Evolutionary conservation across 2,888 invertebrate genomes (phyloP).

Genomic region (Ditula angustiorana): DNA sequence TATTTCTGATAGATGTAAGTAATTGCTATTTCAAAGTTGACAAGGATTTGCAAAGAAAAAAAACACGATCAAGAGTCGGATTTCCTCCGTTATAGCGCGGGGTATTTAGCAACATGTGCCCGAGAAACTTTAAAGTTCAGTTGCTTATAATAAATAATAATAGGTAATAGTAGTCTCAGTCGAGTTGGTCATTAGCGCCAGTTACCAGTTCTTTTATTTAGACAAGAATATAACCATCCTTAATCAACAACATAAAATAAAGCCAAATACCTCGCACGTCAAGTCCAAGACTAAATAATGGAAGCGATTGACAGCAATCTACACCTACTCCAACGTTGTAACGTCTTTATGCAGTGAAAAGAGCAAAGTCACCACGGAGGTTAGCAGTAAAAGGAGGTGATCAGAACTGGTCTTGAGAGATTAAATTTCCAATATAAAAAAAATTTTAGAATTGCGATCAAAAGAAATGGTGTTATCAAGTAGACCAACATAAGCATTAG

Average conservation of each 20-base stretch:
- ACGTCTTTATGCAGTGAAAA: neutral
- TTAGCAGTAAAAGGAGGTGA: neutral
- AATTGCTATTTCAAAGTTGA: neutral
- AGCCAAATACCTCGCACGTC: neutral
- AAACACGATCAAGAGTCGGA: too few relatives aligned
- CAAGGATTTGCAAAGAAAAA: neutral
- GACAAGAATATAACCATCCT: neutral
- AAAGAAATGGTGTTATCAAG: too few relatives aligned
- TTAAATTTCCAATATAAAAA: too few relatives aligned
- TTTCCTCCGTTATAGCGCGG: too few relatives aligned
- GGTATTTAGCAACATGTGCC: too few relatives aligned
- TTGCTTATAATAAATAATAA: too few relatives aligned
- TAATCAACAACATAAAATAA: neutral
- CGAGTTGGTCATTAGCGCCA: neutral
- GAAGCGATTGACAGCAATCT: constrained; percentile 22
- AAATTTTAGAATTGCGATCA: too few relatives aligned
- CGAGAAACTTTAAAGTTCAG: too few relatives aligned
- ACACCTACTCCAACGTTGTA: constrained; percentile 19
- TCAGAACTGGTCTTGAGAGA: neutral
- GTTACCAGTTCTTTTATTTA: neutral
- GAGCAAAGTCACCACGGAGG: neutral
- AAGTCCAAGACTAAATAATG: neutral
- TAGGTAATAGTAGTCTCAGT: neutral
- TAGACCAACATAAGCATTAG: too few relatives aligned
- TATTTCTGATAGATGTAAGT: neutral